Base-by-base conservation (phyloP, 2,113 vertebrate species). In the Mustela lutreola region DNA sequence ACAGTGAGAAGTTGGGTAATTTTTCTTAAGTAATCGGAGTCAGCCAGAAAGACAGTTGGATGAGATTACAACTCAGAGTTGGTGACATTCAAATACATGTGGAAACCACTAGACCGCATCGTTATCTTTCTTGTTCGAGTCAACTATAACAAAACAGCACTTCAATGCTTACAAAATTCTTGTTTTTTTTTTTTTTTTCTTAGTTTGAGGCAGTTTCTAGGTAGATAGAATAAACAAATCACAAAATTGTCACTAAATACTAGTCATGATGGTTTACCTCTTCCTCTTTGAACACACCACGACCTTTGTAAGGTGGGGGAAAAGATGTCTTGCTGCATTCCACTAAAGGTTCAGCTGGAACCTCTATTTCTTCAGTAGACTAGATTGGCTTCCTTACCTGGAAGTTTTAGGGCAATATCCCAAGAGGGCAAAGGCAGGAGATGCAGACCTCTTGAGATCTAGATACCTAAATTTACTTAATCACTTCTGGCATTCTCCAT, bases 21-120 rank as follows among this genome's bases (percentile, higher is more conserved):
- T 96, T 96, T 96, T 92, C 90, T 96, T 78, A 94, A 89, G 92
- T 96, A 95, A 95, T 97, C 63, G 45, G 89, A 81, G 71, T 90
- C 89, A 89, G 50, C 80, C 60, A 94, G 84, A 96, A 97, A 96
- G 92, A 85, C 84, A 82, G 96, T 91, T 97, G 93, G 86, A 71
- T 81, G 60, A 90, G 70, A 97, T 97, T 95, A 93, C 39, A 85
- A 65, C 53, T 93, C 80, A 79, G 36, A 96, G 75, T 81, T 95
- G 98, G 95, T 96, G 87, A 98, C 80, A 78, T 45, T 80, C 58
- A 96, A 75, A 92, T 89, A 21, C 42, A 82, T 63, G 81, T 92
- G 33, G 83, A 97, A 95, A 90, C 84, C 84, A 91, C 97, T 91
- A 97, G 95, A 96, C 75, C 96, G 91, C 94, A 95, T 84, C 2